Conservation (phyloP, 1,140 invertebrate species). For the Gryllus bimaculatus region DNA sequence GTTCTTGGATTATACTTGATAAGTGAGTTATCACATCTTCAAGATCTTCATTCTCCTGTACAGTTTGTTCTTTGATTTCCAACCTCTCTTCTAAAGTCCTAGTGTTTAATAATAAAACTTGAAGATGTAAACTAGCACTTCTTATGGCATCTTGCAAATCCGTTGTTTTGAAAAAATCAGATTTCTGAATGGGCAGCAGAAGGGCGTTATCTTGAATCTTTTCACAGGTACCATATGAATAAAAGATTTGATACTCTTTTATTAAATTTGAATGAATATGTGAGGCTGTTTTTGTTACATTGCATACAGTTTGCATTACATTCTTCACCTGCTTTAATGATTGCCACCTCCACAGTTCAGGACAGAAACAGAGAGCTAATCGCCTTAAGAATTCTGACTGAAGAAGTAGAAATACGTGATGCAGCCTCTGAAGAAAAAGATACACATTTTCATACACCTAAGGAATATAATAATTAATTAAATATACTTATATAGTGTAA, state of each 20-base stretch:
- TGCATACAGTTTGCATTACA: neutral
- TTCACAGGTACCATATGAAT: slow-evolving; percentile 8
- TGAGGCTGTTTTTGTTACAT: neutral
- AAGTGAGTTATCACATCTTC: neutral
- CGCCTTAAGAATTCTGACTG: slow-evolving; percentile 17
- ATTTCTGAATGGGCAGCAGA: neutral
- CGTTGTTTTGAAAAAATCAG: neutral
- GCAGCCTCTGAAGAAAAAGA: slow-evolving; percentile 10
- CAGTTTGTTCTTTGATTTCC: neutral
- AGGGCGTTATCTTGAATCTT: neutral
- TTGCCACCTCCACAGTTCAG: slow-evolving; percentile 4
- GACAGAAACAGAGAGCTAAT: slow-evolving; percentile 10
- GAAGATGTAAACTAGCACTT: slow-evolving; percentile 14
- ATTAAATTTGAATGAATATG: neutral
- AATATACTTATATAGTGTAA: too few relatives aligned
- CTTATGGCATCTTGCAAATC: neutral
- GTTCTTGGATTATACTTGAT: neutral
- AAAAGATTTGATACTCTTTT: slow-evolving; percentile 10
- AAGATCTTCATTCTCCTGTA: neutral
- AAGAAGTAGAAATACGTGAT: slow-evolving; percentile 6
- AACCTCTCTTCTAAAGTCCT: slow-evolving; percentile 10
- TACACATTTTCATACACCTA: neutral
- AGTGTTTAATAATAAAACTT: slow-evolving; percentile 1
- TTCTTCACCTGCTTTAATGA: neutral
- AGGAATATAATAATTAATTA: neutral